Evolutionary conservation across 1,140 invertebrate species (phyloP), one percentile per base, ranked within the genome.

Genomic region (Marisa cornuarietis): DNA sequence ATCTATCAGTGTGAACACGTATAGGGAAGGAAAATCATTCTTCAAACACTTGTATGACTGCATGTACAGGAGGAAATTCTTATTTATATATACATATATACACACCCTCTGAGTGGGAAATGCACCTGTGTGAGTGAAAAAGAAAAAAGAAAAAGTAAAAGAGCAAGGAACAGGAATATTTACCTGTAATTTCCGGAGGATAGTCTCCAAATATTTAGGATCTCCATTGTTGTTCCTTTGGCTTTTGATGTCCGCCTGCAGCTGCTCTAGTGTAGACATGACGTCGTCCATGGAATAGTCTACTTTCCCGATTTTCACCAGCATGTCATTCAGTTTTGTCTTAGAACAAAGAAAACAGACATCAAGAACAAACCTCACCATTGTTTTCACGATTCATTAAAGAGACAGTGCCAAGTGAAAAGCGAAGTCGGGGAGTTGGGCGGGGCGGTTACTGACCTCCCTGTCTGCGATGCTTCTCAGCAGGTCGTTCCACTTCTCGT

Each of bases 171-270:
- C 24, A 13, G 20, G 20, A 24, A 65, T 22, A 24, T 81, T 80
- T 80, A 94, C 93, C 91, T 99, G 98, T 16, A 99, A 91, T 91
- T 99, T 99, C 61, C 97, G 97, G 71, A 99, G 91, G 88, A 99
- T 97, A n/a, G 99, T 95, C 91, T 99, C 98, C 58, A 99, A 94
- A 71, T 98, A 94, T 91, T 98, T 97, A 7, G 97, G 95, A 92
- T 97, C 96, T 2, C 95, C 95, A 76, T 94, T 94, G 9, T 97
- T 95, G 54, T 96, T 95, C 87, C 95, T 96, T 14, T 99, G 91
- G 58, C 96, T 95, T 26, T 86, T 80, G 1, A 91, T 74, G 42
- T 88, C 87, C n/a, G 82, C 66, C 75, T 90, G 87, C 9, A 83
- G 81, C 22, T 85, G 83, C 51, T 88, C 83, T n/a, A 91, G 79